phyloP scores from a whole-genome alignment of 1,140 invertebrate species.

The Scaptodrosophila lebanonensis region DNA sequence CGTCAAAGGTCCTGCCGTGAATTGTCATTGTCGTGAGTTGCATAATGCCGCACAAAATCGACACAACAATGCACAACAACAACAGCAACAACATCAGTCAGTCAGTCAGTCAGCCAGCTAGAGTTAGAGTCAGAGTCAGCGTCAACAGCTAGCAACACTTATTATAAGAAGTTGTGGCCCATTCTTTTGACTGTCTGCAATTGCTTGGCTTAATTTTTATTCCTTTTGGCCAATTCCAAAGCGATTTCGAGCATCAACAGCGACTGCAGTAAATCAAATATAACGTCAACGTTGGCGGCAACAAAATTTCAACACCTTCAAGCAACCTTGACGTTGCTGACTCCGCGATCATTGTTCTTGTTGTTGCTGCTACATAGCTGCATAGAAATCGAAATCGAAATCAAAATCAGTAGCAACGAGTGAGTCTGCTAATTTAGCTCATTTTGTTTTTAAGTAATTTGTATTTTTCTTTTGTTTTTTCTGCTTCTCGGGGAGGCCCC shows the following conservation, averaged over 20 bases:
- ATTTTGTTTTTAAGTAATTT: slow-evolving; percentile 73
- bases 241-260: slow-evolving; percentile 60
- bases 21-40: slow-evolving; percentile 76
- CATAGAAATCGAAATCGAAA: slow-evolving; percentile 51
- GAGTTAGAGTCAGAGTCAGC: slow-evolving; percentile 20
- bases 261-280: slow-evolving; percentile 60
- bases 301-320: slow-evolving; percentile 73
- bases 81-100: slow-evolving; percentile 10
- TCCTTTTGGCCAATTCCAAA: slow-evolving; percentile 59
- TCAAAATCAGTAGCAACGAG: slow-evolving; percentile 66
- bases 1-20: slow-evolving; percentile 76
- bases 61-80: slow-evolving; percentile 48
- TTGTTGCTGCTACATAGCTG: slow-evolving; percentile 22
- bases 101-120: slow-evolving; percentile 13
- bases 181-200: slow-evolving; percentile 64
- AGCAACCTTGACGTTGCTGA: slow-evolving; percentile 54
- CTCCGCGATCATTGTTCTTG: slow-evolving; percentile 13
- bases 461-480: slow-evolving; percentile 46
- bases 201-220: background rate
- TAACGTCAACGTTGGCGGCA: slow-evolving; percentile 35
- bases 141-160: slow-evolving; percentile 24
- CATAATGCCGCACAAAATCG: slow-evolving; percentile 73
- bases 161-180: slow-evolving; percentile 19
- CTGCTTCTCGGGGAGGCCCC: background rate
- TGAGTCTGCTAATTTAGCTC: slow-evolving; percentile 71